Evolutionary conservation across 2,888 invertebrate species (phyloP).

Genomic region (Tenthredo mesomela): DNA sequence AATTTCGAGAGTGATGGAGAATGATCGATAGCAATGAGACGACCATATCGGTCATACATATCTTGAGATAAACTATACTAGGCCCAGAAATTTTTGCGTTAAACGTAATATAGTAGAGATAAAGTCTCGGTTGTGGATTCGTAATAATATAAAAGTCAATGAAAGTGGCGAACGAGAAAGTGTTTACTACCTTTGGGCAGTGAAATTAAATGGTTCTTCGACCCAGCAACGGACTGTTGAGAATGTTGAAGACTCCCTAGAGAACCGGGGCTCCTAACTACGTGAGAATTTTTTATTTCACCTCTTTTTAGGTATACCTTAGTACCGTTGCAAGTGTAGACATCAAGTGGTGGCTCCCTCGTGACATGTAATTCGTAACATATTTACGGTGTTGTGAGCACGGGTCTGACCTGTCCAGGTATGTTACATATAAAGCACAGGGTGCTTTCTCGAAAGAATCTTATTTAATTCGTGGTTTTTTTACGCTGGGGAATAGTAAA

Average conservation of each 20-base stretch:
- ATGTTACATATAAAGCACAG: neutral
- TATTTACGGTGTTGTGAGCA: constrained; percentile 36
- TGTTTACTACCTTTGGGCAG: constrained; percentile 23
- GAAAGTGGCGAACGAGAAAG: neutral
- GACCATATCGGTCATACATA: too few relatives aligned
- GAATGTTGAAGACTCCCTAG: constrained; percentile 9
- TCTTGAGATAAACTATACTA: too few relatives aligned
- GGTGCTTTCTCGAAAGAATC: neutral
- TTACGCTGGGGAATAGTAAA: neutral
- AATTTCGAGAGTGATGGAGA: too few relatives aligned
- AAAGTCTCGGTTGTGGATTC: neutral
- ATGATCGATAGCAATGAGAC: too few relatives aligned
- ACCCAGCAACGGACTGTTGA: constrained; percentile 12
- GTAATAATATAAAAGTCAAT: neutral
- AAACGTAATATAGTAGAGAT: neutral
- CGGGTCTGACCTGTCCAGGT: neutral
- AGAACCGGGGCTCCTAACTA: neutral
- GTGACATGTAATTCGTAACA: constrained; percentile 39
- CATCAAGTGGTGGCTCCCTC: neutral
- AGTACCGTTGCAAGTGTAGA: constrained; percentile 33
- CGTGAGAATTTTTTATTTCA: constrained; percentile 15
- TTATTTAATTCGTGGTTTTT: neutral
- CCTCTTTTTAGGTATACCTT: constrained; percentile 23
- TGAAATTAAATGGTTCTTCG: constrained; percentile 37
- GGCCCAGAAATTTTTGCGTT: neutral